phyloP scores from a whole-genome alignment of 2,113 vertebrate species.

The Halcyon senegalensis region DNA sequence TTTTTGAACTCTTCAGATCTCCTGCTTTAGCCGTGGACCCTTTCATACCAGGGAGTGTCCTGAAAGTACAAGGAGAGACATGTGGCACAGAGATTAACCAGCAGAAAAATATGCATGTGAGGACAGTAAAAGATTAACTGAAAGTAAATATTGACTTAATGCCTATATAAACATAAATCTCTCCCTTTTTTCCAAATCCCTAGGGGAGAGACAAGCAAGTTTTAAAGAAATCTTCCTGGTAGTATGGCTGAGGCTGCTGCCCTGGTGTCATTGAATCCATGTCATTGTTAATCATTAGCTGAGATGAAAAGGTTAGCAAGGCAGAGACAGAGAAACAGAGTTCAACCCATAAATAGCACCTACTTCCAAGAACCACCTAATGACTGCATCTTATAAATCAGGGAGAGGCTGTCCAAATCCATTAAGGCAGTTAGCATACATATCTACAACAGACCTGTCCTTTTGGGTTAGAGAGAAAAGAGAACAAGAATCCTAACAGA shows the following conservation, averaged over 20 bases:
- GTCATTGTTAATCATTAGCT: background rate
- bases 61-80: background rate
- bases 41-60: accelerated
- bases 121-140: background rate
- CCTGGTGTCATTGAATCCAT: background rate
- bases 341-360: background rate
- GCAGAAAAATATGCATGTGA: background rate
- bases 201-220: background rate
- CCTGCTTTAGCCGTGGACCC: background rate
- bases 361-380: slow-evolving; percentile 25
- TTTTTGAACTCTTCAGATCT: background rate
- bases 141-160: slow-evolving; percentile 14
- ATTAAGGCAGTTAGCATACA: slow-evolving; percentile 11
- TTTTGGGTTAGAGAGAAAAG: background rate
- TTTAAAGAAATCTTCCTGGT: background rate
- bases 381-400: background rate
- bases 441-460: background rate
- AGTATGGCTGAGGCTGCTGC: accelerated
- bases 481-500: background rate
- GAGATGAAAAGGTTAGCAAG: slow-evolving; percentile 6
- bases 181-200: background rate
- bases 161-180: background rate
- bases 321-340: background rate
- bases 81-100: background rate
- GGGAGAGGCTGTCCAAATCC: background rate